Conservation (phyloP, 2,888 invertebrate genomes). For the Cyclophora albipunctata region DNA sequence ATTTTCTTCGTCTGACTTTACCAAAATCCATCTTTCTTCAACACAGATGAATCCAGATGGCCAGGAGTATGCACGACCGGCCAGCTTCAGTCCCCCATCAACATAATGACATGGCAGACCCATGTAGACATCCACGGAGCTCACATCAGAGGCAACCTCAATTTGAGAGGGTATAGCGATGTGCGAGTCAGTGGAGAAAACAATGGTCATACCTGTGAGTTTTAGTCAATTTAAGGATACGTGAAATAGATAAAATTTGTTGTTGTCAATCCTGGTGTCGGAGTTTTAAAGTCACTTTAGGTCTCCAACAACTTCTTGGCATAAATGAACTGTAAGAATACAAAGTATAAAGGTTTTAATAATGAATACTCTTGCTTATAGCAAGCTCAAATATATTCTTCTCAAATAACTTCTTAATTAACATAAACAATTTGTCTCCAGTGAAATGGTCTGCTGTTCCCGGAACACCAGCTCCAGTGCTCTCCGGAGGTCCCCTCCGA, state of each 20-base stretch:
- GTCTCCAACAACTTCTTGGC: too few species aligned
- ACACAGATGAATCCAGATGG: constrained; percentile 69
- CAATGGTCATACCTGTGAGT: constrained; percentile 59
- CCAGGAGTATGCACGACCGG: constrained; percentile 79
- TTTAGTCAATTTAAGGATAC: neutral
- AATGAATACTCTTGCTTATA: too few species aligned
- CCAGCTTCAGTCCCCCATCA: constrained; percentile 83
- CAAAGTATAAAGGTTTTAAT: too few species aligned
- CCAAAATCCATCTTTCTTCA: too few species aligned
- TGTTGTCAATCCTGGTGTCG: too few species aligned
- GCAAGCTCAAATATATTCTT: too few species aligned
- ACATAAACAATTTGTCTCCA: constrained; percentile 13
- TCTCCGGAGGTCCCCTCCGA: constrained; percentile 77
- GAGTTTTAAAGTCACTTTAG: too few species aligned
- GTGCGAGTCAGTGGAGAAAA: constrained; percentile 44
- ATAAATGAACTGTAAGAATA: too few species aligned
- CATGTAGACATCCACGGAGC: constrained; percentile 59
- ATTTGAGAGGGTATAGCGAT: constrained; percentile 45
- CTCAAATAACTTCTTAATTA: too few species aligned
- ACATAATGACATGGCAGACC: constrained; percentile 76
- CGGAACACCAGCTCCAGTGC: constrained; percentile 31
- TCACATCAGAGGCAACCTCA: constrained; percentile 52
- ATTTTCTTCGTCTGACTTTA: neutral
- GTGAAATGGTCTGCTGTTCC: constrained; percentile 45
- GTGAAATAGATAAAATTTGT: too few species aligned